Evolutionary conservation across 2,113 vertebrate species (phyloP).

Genomic region (Heloderma charlesbogerti): DNA sequence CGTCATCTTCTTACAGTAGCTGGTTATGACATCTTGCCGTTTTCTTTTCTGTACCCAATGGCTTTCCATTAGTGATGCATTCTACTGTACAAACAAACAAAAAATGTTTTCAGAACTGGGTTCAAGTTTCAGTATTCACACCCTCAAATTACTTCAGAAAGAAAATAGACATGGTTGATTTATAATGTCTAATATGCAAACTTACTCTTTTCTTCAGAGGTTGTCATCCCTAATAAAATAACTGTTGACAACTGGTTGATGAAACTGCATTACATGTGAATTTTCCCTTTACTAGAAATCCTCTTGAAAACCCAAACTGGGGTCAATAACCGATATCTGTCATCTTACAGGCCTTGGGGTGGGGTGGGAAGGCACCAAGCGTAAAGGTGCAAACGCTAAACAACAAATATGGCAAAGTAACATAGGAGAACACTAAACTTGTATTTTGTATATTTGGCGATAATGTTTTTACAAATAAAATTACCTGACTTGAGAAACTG

Average conservation of each 20-base stretch:
- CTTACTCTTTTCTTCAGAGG: constrained; percentile 55
- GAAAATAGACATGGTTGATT: neutral
- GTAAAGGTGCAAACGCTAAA: constrained; percentile 36
- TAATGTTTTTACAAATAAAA: constrained; percentile 73
- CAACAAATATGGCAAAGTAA: constrained; percentile 48
- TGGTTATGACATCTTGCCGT: neutral
- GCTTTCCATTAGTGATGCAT: constrained; percentile 14
- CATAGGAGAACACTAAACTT: constrained; percentile 62
- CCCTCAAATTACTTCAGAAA: constrained; percentile 36
- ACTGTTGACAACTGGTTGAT: constrained; percentile 36
- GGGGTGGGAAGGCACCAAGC: constrained; percentile 47
- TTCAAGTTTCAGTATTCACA: constrained; percentile 17
- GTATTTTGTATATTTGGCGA: constrained; percentile 79
- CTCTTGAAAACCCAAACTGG: constrained; percentile 51
- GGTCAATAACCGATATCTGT: constrained; percentile 19
- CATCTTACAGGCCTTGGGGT: constrained; percentile 44
- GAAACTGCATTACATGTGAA: constrained; percentile 28
- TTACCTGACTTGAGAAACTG: constrained; percentile 62
- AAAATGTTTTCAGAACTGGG: neutral
- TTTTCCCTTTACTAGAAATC: constrained; percentile 49
- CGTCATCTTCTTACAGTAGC: constrained; percentile 21
- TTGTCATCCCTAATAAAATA: constrained; percentile 6
- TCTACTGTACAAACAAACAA: constrained; percentile 38
- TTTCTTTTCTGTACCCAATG: neutral
- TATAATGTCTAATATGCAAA: constrained; percentile 55